These are phyloP conservation scores for Pseudococcus viburni DNA, from an alignment of 2,888 invertebrate species.

Conservation along the genomic window DNA sequence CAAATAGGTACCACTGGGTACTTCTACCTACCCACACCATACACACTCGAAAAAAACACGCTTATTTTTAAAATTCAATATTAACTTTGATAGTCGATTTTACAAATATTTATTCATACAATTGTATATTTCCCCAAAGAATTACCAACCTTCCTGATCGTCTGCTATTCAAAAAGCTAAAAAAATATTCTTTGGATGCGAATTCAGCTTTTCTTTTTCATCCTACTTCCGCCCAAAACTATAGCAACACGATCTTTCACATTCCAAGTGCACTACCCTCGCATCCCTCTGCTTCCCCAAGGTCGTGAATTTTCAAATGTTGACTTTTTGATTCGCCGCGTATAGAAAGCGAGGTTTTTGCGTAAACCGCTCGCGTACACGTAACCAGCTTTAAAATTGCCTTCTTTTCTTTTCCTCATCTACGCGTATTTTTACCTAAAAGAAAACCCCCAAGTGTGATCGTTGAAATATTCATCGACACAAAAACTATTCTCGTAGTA, in stretches of 20 bases:
- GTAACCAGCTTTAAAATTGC: not conserved
- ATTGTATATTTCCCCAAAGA: conserved; percentile 33
- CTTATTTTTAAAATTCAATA: conserved; percentile 48
- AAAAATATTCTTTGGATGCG: conserved; percentile 2
- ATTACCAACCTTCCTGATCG: not conserved
- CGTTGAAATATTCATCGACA: conserved; percentile 44
- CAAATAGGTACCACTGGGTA: no score
- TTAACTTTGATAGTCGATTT: conserved; percentile 39
- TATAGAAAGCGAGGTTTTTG: conserved; percentile 1
- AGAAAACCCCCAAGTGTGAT: conserved; percentile 27
- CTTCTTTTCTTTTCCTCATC: not conserved
- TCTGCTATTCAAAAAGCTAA: conserved; percentile 2
- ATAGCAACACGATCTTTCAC: conserved; percentile 32
- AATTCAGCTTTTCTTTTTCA: not conserved
- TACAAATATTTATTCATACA: conserved; percentile 48
- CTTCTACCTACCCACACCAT: no score
- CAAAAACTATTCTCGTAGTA: not conserved
- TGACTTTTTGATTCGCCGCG: conserved; percentile 3
- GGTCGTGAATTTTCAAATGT: conserved; percentile 34
- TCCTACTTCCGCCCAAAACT: not conserved
- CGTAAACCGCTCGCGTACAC: not conserved
- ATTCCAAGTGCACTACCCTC: conserved; percentile 16
- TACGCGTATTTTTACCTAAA: not conserved
- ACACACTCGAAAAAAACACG: not conserved
- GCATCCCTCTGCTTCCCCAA: not conserved